These are phyloP conservation scores for Rhombomys opimus DNA, from an alignment of 2,113 vertebrate genomes.

Conservation along the genomic window DNA sequence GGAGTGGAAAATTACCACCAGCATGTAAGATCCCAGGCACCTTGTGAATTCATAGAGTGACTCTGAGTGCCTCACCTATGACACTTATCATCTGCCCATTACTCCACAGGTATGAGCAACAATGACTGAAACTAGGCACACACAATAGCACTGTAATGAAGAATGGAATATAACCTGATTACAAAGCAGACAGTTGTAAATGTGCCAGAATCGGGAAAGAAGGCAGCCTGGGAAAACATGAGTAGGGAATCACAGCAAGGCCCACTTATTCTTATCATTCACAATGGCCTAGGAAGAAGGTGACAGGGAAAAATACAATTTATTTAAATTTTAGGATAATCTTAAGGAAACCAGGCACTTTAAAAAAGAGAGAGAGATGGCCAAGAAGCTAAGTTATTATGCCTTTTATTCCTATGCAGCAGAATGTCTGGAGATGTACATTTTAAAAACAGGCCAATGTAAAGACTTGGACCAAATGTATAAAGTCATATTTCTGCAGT, in stretches of 20 bases:
- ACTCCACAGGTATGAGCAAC: neutral
- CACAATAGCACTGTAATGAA: neutral
- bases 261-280: neutral
- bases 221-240: neutral
- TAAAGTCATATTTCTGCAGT: neutral
- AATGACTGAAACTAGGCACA: neutral
- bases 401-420: neutral
- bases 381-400: neutral
- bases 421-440: neutral
- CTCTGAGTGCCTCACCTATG: constrained; percentile 30
- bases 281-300: neutral
- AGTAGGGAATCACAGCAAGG: neutral
- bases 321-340: neutral
- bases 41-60: neutral
- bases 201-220: neutral
- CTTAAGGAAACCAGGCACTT: neutral
- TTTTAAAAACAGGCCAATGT: neutral
- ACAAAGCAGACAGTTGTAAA: neutral
- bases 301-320: neutral
- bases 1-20: constrained; percentile 54
- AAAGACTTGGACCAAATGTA: neutral
- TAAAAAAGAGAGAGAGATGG: neutral
- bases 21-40: neutral
- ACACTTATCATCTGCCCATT: neutral
- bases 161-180: neutral